Evolutionary conservation across 2,113 vertebrate genomes (phyloP).

Genomic region (Corythaeola cristata): DNA sequence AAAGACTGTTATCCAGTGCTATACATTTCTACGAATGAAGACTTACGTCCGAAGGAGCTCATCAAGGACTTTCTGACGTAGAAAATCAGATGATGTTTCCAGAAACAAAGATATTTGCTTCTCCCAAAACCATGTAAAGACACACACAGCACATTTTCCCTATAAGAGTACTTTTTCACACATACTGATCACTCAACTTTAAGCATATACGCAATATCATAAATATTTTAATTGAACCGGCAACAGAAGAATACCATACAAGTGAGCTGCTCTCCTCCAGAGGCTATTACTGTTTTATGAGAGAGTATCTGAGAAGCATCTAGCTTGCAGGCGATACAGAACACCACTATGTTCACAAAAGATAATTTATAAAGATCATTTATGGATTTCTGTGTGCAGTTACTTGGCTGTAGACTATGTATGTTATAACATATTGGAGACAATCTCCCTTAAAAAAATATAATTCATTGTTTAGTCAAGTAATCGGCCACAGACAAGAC

Average conservation of each 20-base stretch:
- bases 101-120: not conserved
- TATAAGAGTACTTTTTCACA: not conserved
- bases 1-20: not conserved
- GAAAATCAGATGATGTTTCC: not conserved
- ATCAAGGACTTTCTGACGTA: not conserved
- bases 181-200: not conserved
- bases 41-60: not conserved
- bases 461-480: not conserved
- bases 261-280: not conserved
- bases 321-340: not conserved
- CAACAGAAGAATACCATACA: not conserved
- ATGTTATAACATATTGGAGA: not conserved
- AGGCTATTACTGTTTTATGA: not conserved
- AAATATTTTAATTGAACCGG: not conserved
- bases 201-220: not conserved
- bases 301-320: not conserved
- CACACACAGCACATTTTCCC: not conserved
- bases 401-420: not conserved
- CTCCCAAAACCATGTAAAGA: not conserved
- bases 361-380: slow-evolving; percentile 43
- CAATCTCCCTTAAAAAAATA: not conserved
- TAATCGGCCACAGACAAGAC: not conserved
- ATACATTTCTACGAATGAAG: not conserved
- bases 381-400: not conserved
- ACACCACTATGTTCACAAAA: not conserved